A percentile compares a stretch with the other conserved stretches of the same genome.
phyloP scores from a whole-genome alignment of 2,888 invertebrate genomes.

The Amphimallon solstitiale region DNA sequence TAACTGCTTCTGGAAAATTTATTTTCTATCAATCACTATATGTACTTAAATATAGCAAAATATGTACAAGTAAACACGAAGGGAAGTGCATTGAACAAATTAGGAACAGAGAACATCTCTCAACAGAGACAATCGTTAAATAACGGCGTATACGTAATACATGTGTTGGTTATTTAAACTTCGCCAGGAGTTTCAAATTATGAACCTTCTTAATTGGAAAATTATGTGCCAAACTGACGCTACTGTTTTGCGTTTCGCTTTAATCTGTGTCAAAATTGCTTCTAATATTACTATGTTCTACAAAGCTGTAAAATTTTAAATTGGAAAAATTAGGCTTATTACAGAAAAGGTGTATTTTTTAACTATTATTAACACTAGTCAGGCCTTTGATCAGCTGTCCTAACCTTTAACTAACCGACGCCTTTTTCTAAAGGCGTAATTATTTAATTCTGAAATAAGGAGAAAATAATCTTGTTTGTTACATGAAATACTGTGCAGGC shows the following conservation, averaged over 20 bases:
- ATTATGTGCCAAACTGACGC: conserved; percentile 1
- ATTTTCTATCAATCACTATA: too few relatives aligned
- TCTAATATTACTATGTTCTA: conserved; percentile 9
- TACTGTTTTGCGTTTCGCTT: background rate
- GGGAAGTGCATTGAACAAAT: too few relatives aligned
- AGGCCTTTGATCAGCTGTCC: conserved; percentile 1
- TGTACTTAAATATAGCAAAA: too few relatives aligned
- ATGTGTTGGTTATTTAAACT: background rate
- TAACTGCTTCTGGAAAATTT: too few relatives aligned
- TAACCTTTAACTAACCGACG: too few relatives aligned
- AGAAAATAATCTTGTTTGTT: too few relatives aligned
- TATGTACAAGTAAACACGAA: too few relatives aligned
- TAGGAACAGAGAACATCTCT: too few relatives aligned
- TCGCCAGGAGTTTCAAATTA: conserved; percentile 10
- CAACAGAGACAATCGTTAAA: background rate
- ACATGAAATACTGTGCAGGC: too few relatives aligned
- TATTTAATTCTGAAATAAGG: too few relatives aligned
- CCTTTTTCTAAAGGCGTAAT: too few relatives aligned
- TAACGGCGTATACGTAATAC: conserved; percentile 9
- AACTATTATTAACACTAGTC: background rate
- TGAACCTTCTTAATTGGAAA: conserved; percentile 16
- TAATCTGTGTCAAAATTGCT: conserved; percentile 7
- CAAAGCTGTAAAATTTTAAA: background rate
- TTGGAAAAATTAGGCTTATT: conserved; percentile 6
- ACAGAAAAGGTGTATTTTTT: conserved; percentile 2